Evolutionary conservation across 2,113 vertebrate species (phyloP), one percentile per base, ranked within the genome.

Genomic region (Colaptes auratus): DNA sequence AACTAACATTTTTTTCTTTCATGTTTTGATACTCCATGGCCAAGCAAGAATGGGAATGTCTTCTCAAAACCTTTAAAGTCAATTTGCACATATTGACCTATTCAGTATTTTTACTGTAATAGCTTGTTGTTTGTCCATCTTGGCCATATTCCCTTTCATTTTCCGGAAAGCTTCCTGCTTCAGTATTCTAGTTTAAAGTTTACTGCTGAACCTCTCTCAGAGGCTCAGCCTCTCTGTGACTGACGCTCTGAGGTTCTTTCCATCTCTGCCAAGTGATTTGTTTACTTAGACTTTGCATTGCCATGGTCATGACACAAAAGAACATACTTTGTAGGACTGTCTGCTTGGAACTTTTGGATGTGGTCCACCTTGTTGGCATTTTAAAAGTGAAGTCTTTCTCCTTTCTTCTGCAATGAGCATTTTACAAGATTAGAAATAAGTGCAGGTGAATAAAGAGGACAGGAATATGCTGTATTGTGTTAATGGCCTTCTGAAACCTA

Each of bases 251-350:
- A 31, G 15, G 24, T 85, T 92, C 58, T 71, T 92, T 87, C 86
- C 86, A 46, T 72, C 64, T 96, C 71, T 58, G 63, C 82, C 82
- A 82, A 97, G 86, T 61, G 55, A 91, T 94, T 92, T 97, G 85
- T 97, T 95, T 96, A 92, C 83, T 66, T 36, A 63, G 83, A 92
- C 88, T 88, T 94, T 88, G 33, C 5, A 82, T 96, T 96, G 48
- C 95, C 77, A 88, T 96, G 93, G 88, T 96, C 96, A 82, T 93
- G 79, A 92, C 52, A 82, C 71, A 95, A 55, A 90, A 55, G 24
- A 84, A 93, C 10, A 3, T 78, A 76, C 89, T 95, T 96, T 92
- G 64, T 93, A 23, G 78, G 72, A 90, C 56, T 80, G 30, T 80
- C 69, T 93, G 36, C 66, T 48, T 56, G 56, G 65, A 69, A 76